Evolutionary conservation across 1,140 invertebrate species (phyloP), one percentile per base, ranked within the genome.

Genomic region (Pachyrhynchus sulphureomaculatus): DNA sequence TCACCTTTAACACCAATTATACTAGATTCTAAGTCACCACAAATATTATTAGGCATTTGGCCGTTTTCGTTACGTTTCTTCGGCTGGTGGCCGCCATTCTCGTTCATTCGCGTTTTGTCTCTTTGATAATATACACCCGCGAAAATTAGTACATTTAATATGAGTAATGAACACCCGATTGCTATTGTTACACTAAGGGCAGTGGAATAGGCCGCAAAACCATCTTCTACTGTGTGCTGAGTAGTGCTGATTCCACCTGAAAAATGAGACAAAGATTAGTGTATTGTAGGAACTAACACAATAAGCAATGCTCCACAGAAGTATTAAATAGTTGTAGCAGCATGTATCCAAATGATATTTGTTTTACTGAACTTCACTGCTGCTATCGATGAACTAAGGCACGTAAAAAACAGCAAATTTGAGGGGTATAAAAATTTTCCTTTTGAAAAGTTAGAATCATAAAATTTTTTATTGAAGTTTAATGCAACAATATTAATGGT

Each of bases 41-140:
- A 91, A 47, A 91, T 91, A 62, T 88, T 90, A 66, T 90, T 90
- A 1, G 89, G 88, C 86, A 90, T 90, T 75, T 90, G 88, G 0
- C 89, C 89, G 62, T 92, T 92, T 71, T 91, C 88, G 41, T 88
- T 87, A 0, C 88, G 81, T 68, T 91, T 89, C 68, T 89, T 90
- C 26, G 85, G 80, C 74, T 81, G 62, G 69, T 81, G 61, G 66
- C 44, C 78, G 67, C 59, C 78, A 75, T 77, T 83, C 57, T 79
- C 84, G 62, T 84, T 85, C 68, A 88, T 80, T 62, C 88, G 80
- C 13, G 88, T 86, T 72, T 93, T 93, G 71, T 96, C 92, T 10
- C 92, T 81, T 72, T 96, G 93, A 75, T 96, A 96, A 69, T 95
- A 96, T 0, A 96, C 91, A 1, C 93, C 93, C 26, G 92, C 92